Percentiles rank a stretch among this genome's conserved stretches.
Evolutionary conservation across 2,888 invertebrate genomes (phyloP).

Genomic region (Andrena hattorfiana): DNA sequence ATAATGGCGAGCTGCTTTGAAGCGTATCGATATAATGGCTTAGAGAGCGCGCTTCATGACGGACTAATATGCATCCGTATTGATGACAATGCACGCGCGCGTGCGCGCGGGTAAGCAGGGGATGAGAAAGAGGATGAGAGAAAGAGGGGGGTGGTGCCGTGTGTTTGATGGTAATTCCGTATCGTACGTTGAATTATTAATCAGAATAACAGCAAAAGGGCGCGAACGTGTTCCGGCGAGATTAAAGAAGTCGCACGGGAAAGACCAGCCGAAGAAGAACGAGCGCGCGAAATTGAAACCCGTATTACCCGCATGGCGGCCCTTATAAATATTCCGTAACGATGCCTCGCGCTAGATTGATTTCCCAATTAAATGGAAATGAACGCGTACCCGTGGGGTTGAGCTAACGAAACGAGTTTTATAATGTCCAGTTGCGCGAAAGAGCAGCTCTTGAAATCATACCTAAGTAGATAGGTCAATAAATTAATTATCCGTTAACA

Average conservation of each 20-base stretch:
- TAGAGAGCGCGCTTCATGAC: slow-evolving; percentile 50
- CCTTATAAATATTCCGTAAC: slow-evolving; percentile 75
- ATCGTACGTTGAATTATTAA: slow-evolving; percentile 67
- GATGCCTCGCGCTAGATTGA: slow-evolving; percentile 70
- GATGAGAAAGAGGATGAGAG: background rate
- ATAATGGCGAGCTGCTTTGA: slow-evolving; percentile 58
- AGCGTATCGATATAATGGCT: slow-evolving; percentile 44
- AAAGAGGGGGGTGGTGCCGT: slow-evolving; percentile 8
- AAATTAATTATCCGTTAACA: slow-evolving; percentile 68
- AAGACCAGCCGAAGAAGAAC: slow-evolving; percentile 57
- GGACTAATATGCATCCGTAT: slow-evolving; percentile 63
- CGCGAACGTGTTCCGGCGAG: slow-evolving; percentile 34
- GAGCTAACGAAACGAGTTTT: slow-evolving; percentile 63
- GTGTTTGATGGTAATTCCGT: slow-evolving; percentile 61
- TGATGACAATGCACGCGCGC: slow-evolving; percentile 31
- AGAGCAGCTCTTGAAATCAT: slow-evolving; percentile 48
- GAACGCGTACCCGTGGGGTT: slow-evolving; percentile 49
- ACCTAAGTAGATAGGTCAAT: slow-evolving; percentile 60
- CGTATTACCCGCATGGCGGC: slow-evolving; percentile 59
- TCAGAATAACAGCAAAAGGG: slow-evolving; percentile 55
- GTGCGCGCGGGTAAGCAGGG: background rate
- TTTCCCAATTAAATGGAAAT: slow-evolving; percentile 75
- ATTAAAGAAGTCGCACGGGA: slow-evolving; percentile 56
- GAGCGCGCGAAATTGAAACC: slow-evolving; percentile 69
- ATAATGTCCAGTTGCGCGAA: slow-evolving; percentile 62